Evolutionary conservation across 2,888 invertebrate genomes (phyloP), one percentile per base, ranked within the genome.

Genomic region (Prenolepis imparis): DNA sequence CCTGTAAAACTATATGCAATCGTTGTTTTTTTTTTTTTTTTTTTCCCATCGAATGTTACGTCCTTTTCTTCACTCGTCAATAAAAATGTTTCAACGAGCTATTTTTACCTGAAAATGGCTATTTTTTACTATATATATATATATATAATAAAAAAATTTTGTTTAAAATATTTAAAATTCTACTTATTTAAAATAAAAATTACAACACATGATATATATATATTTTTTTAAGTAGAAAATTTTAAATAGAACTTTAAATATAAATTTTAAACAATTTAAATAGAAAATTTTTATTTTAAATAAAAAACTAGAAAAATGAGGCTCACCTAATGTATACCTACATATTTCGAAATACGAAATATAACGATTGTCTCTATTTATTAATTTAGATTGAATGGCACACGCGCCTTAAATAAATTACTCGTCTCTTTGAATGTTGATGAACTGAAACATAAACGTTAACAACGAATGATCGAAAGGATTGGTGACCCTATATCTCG

Each of bases 401-500:
- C 11, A 32, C 12, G 21, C 32, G 5, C 8, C 4, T 52, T 18
- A 52, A 3, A n/a, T n/a, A 52, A 52, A 52, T 52, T 52, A 52
- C n/a, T 44, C 32, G 8, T n/a, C 8, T 15, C 12, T 32, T 32
- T 12, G 24, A n/a, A 44, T n/a, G 41, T 61, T 28, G 41, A 59
- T 59, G 5, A 41, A n/a, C 1, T 11, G 28, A 73, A 41, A n/a
- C 21, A 63, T 44, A 55, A 15, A 32, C 21, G 24, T 75, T 64
- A 52, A 1, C 21, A 63, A 44, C 8, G 48, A 36, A 64, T n/a
- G n/a, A n/a, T n/a, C n/a, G 44, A 74, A 72, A 70, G 78, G 18
- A 15, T 55, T 52, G 67, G 63, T 81, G 63, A 83, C 75, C 52
- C 36, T 6, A 36, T 5, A 36, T 28, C 28, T 28, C 41, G 44